These are phyloP conservation scores for Allolobophora icterica DNA, from an alignment of 2,888 invertebrate genomes.

Conservation along the genomic window DNA sequence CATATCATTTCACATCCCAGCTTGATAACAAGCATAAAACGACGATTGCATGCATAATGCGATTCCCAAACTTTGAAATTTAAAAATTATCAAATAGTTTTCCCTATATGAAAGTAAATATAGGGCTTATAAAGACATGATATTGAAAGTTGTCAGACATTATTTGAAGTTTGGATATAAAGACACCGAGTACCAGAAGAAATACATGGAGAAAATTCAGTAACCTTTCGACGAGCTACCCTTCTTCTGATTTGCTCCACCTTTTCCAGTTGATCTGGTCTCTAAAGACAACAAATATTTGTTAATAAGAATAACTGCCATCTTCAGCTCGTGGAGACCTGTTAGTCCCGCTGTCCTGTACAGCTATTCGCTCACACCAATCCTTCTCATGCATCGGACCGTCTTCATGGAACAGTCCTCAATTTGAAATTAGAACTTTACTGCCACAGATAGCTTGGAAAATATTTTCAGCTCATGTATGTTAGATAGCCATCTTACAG, in stretches of 20 bases:
- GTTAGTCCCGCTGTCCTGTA: too few species aligned
- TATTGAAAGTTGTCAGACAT: neutral
- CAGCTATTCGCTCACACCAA: too few species aligned
- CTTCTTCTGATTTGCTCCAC: slow-evolving; percentile 68
- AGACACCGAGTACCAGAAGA: neutral
- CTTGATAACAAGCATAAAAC: too few species aligned
- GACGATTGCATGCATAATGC: too few species aligned
- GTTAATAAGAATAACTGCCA: neutral
- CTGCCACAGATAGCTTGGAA: too few species aligned
- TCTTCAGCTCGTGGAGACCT: too few species aligned
- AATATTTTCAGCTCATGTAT: too few species aligned
- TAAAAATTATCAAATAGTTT: neutral
- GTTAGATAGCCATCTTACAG: too few species aligned
- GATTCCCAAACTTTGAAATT: neutral
- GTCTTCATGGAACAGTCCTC: too few species aligned
- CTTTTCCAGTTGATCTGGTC: slow-evolving; percentile 91
- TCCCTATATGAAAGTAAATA: neutral
- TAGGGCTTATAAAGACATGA: neutral
- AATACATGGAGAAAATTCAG: neutral
- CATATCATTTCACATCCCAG: too few species aligned
- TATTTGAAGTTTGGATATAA: neutral
- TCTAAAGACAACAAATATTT: slow-evolving; percentile 38
- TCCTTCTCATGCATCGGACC: too few species aligned
- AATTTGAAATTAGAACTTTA: too few species aligned
- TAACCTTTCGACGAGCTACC: slow-evolving; percentile 68